Evolutionary conservation across 1,140 invertebrate genomes (phyloP).

Genomic region (Heliconius melpomene): DNA sequence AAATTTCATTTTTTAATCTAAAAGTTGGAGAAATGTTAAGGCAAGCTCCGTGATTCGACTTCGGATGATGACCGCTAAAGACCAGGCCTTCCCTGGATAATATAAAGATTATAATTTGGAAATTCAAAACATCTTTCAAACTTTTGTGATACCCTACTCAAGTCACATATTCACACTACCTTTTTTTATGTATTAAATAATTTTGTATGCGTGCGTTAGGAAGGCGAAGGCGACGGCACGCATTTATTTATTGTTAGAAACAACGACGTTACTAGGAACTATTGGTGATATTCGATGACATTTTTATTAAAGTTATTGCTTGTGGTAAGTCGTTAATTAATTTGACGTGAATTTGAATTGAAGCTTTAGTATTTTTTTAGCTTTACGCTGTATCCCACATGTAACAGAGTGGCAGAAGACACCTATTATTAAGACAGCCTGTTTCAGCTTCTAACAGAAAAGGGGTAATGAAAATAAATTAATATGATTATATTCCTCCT

Average conservation of each 20-base stretch:
- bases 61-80: too few species aligned
- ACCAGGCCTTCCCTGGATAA: too few species aligned
- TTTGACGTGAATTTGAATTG: neutral
- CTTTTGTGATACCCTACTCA: neutral
- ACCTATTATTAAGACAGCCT: too few species aligned
- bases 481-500: too few species aligned
- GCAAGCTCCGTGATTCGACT: too few species aligned
- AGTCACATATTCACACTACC: slow-evolving; percentile 3
- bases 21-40: too few species aligned
- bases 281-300: neutral
- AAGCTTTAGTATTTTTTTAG: too few species aligned
- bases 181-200: slow-evolving; percentile 18
- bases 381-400: too few species aligned
- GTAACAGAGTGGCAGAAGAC: too few species aligned
- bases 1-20: too few species aligned
- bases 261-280: neutral
- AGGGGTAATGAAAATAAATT: too few species aligned
- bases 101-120: neutral
- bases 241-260: slow-evolving; percentile 14
- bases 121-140: neutral
- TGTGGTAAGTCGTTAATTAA: neutral
- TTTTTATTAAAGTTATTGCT: neutral
- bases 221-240: neutral
- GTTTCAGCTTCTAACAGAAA: too few species aligned
- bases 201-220: slow-evolving; percentile 21